A percentile compares a stretch with the other conserved stretches of the same genome.
phyloP scores from a whole-genome alignment of 2,797 vertebrate species.

The Gobionotothen gibberifrons region DNA sequence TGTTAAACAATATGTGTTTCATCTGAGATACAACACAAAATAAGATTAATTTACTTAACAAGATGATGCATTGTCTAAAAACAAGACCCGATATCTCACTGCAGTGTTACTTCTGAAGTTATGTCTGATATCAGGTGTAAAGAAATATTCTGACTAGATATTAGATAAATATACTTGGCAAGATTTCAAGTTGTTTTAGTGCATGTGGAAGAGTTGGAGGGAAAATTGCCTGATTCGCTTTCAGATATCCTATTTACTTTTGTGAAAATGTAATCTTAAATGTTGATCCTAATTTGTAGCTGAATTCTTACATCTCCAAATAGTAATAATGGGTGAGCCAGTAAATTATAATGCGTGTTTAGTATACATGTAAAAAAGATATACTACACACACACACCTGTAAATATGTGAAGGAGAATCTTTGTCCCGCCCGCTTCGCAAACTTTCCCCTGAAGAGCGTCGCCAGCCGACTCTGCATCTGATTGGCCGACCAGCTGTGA shows the following conservation, averaged over 20 bases:
- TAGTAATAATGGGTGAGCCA: background rate
- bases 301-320: too few species aligned
- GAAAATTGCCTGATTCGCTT: background rate
- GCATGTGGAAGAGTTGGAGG: background rate
- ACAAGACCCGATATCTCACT: too few species aligned
- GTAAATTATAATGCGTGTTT: too few species aligned
- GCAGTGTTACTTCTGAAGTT: too few species aligned
- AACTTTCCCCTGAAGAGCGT: slow-evolving; percentile 54
- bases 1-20: too few species aligned
- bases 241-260: background rate
- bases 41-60: too few species aligned
- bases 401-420: slow-evolving; percentile 71
- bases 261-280: background rate
- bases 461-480: slow-evolving; percentile 66
- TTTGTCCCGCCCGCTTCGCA: slow-evolving; percentile 30
- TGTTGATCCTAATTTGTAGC: background rate
- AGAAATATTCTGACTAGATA: too few species aligned
- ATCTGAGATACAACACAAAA: too few species aligned
- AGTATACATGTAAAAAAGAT: background rate
- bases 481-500: slow-evolving; percentile 62
- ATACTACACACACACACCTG: slow-evolving; percentile 64
- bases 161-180: too few species aligned
- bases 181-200: too few species aligned
- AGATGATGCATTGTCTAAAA: too few species aligned
- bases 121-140: too few species aligned